Conservation (phyloP, 2,888 invertebrate genomes). For the Brachyopa scutellaris region DNA sequence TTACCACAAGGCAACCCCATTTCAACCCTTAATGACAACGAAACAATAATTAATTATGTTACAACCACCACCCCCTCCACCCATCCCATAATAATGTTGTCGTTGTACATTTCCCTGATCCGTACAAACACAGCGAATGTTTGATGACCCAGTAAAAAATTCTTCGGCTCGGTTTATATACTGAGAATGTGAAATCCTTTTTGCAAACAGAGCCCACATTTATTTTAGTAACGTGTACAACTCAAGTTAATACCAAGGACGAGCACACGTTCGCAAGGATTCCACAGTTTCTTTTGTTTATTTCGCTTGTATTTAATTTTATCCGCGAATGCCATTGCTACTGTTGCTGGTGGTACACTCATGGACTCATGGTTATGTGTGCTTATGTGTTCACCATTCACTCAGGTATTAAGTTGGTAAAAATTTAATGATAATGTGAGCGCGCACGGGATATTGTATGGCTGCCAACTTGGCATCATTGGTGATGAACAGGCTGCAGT, state of each 20-base stretch:
- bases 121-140: slow-evolving; percentile 25
- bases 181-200: slow-evolving; percentile 37
- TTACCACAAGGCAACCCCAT: slow-evolving; percentile 53
- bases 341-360: neutral
- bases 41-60: slow-evolving; percentile 69
- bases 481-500: slow-evolving; percentile 54
- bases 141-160: slow-evolving; percentile 63
- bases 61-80: slow-evolving; percentile 27
- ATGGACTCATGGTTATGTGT: slow-evolving; percentile 4
- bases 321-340: slow-evolving; percentile 12
- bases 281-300: slow-evolving; percentile 38
- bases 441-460: slow-evolving; percentile 28
- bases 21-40: slow-evolving; percentile 42
- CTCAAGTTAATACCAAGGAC: slow-evolving; percentile 63
- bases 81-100: slow-evolving; percentile 13
- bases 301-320: slow-evolving; percentile 45
- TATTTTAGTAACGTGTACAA: slow-evolving; percentile 49
- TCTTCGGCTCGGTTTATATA: slow-evolving; percentile 31
- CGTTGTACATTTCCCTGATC: slow-evolving; percentile 22
- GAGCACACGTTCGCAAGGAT: slow-evolving; percentile 37
- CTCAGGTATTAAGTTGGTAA: slow-evolving; percentile 58
- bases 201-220: slow-evolving; percentile 30
- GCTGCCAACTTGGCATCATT: slow-evolving; percentile 51
- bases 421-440: slow-evolving; percentile 58
- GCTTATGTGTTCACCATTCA: slow-evolving; percentile 36